phyloP scores from a whole-genome alignment of 2,113 vertebrate species.

The Varanus salvator region DNA sequence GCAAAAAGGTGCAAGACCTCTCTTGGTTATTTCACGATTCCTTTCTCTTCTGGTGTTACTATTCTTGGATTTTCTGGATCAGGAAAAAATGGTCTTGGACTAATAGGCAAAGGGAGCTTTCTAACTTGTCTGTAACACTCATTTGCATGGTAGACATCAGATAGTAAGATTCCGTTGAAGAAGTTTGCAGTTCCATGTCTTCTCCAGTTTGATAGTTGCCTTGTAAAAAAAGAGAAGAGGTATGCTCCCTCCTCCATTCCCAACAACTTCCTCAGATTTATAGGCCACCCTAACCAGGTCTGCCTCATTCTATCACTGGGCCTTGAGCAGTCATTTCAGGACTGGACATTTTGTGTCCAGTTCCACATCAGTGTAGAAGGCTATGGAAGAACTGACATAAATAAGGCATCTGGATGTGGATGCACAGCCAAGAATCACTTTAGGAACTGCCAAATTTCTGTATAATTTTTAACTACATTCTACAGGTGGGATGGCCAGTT shows the following conservation, averaged over 20 bases:
- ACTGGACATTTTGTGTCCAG: neutral
- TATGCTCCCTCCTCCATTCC: neutral
- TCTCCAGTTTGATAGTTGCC: neutral
- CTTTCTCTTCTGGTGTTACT: neutral
- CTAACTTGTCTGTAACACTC: too few relatives aligned
- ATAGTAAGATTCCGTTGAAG: neutral
- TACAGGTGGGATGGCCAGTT: neutral
- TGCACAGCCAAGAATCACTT: neutral
- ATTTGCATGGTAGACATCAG: neutral
- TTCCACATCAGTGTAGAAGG: too few relatives aligned
- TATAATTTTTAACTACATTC: neutral
- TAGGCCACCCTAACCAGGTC: neutral
- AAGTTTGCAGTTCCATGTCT: neutral
- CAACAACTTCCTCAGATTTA: neutral
- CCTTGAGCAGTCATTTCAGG: neutral
- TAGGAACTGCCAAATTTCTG: neutral
- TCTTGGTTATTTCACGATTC: neutral
- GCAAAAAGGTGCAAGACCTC: neutral
- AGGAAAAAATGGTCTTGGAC: neutral
- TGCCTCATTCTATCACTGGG: neutral
- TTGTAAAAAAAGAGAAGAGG: neutral
- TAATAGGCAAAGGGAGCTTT: neutral
- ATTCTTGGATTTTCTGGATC: neutral
- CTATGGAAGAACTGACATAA: neutral
- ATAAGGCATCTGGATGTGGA: neutral